These are phyloP conservation scores for Pristionchus mayeri DNA, from an alignment of 2,888 invertebrate genomes.

Conservation along the genomic window DNA sequence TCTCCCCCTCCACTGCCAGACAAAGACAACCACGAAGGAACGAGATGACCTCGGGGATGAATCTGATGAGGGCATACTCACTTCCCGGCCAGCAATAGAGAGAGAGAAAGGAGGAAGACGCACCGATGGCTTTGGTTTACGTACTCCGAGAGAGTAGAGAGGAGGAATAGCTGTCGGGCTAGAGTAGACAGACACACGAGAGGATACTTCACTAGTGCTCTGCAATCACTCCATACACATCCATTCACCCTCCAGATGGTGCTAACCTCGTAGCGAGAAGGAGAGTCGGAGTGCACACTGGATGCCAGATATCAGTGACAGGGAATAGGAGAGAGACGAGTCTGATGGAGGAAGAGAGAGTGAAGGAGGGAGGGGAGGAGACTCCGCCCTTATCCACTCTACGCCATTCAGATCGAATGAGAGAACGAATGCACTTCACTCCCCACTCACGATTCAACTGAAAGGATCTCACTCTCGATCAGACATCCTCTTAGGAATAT, in stretches of 20 bases:
- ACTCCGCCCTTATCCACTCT: background rate
- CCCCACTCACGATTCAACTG: slow-evolving; percentile 64
- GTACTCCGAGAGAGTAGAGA: slow-evolving; percentile 39
- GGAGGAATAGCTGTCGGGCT: slow-evolving; percentile 33
- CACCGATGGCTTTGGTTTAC: slow-evolving; percentile 47
- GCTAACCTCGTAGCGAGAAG: slow-evolving; percentile 82
- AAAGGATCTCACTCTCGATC: background rate
- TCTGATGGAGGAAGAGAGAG: slow-evolving; percentile 79
- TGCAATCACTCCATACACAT: background rate
- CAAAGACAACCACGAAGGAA: slow-evolving; percentile 86
- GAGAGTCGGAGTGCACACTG: slow-evolving; percentile 88
- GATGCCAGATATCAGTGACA: slow-evolving; percentile 91
- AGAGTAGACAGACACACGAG: slow-evolving; percentile 24
- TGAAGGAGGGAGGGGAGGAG: slow-evolving; percentile 41
- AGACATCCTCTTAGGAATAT: background rate
- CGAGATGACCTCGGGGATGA: slow-evolving; percentile 86
- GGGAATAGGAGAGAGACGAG: slow-evolving; percentile 87
- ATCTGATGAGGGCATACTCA: slow-evolving; percentile 82
- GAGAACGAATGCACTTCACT: slow-evolving; percentile 65
- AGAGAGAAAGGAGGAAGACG: too few species aligned
- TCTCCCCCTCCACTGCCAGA: slow-evolving; percentile 78
- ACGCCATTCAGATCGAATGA: slow-evolving; percentile 54
- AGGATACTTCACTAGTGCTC: background rate
- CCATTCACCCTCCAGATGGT: background rate
- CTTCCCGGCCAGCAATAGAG: too few species aligned